Conservation (phyloP, 2,888 invertebrate species). For the Pristionchus arcanus region DNA sequence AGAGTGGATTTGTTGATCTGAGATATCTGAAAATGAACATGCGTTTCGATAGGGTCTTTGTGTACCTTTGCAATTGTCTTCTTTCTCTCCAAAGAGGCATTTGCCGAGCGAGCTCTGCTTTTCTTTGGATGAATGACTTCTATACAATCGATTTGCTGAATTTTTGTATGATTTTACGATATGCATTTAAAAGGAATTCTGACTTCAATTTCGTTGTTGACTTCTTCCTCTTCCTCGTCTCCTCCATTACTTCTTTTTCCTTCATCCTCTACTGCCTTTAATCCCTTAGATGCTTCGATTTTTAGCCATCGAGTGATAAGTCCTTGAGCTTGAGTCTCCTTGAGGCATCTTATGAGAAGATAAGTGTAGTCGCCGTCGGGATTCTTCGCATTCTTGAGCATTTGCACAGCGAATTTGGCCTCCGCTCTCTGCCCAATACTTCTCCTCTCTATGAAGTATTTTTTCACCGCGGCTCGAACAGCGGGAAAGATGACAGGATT, state of each 20-base stretch:
- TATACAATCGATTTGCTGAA: background rate
- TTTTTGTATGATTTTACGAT: background rate
- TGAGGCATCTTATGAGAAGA: background rate
- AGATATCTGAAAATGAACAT: background rate
- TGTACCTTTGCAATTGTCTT: background rate
- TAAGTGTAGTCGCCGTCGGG: background rate
- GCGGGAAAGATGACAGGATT: too few species aligned
- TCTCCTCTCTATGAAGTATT: too few species aligned
- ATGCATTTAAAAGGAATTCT: background rate
- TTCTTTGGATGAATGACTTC: background rate
- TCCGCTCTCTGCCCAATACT: too few species aligned
- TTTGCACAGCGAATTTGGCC: background rate
- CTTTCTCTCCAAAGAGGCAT: background rate
- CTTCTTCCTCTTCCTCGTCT: background rate
- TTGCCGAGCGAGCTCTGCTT: background rate
- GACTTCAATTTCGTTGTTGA: background rate
- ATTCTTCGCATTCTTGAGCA: background rate
- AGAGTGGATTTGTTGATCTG: too few species aligned
- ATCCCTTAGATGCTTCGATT: background rate
- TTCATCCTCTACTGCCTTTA: background rate
- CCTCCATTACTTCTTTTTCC: background rate
- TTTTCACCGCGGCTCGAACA: too few species aligned
- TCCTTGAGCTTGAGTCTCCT: constrained; percentile 9
- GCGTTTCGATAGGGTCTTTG: background rate
- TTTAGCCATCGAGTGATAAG: background rate